These are phyloP conservation scores for Selene dorsalis DNA, from an alignment of 2,797 vertebrate species.

Conservation along the genomic window DNA sequence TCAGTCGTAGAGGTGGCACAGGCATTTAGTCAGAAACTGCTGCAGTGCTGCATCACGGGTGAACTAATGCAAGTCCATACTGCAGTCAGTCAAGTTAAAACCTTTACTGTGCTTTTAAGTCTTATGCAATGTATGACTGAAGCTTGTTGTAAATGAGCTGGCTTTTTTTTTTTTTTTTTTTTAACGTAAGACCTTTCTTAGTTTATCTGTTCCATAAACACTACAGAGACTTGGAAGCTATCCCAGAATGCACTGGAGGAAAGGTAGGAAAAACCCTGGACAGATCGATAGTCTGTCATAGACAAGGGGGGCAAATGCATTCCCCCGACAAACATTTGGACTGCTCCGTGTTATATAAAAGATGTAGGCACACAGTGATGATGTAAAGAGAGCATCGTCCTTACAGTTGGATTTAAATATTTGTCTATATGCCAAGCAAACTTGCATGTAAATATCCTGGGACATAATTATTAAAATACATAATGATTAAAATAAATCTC, in stretches of 20 bases:
- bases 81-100: background rate
- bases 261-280: constrained; percentile 1
- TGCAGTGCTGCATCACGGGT: background rate
- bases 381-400: background rate
- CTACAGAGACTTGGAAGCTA: background rate
- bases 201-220: background rate
- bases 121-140: background rate
- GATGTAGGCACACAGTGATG: background rate
- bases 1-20: background rate
- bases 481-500: background rate
- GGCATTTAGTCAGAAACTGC: background rate
- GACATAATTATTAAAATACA: background rate
- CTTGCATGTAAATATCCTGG: background rate
- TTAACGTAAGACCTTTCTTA: background rate
- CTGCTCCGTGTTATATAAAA: constrained; percentile 21
- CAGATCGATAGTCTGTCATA: constrained; percentile 11
- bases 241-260: constrained; percentile 13
- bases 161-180: background rate
- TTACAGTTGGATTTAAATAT: constrained; percentile 3
- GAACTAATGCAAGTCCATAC: background rate
- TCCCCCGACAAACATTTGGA: constrained; percentile 4
- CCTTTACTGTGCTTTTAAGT: background rate
- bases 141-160: background rate
- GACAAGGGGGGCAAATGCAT: background rate
- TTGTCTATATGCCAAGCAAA: background rate